phyloP scores from a whole-genome alignment of 2,888 invertebrate species.

The Platycheirus albimanus region DNA sequence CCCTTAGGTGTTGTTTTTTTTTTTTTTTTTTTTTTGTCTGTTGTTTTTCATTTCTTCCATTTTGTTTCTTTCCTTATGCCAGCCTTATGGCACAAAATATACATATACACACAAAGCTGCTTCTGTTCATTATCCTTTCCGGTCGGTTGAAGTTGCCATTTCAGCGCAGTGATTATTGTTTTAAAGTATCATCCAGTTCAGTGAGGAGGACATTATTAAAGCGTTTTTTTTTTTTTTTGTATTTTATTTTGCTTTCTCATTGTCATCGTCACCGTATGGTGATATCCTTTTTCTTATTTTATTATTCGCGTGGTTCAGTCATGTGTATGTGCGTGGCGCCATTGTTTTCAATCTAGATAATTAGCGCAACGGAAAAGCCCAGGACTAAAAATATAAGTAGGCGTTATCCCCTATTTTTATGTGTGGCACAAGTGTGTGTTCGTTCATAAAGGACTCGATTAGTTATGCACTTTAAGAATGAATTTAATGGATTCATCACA shows the following conservation, averaged over 20 bases:
- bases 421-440: background rate
- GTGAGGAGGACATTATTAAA: conserved; percentile 37
- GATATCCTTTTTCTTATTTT: conserved; percentile 23
- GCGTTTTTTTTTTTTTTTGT: conserved; percentile 14
- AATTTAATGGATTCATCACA: background rate
- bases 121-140: conserved; percentile 47
- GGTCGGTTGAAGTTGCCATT: conserved; percentile 43
- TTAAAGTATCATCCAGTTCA: conserved; percentile 45
- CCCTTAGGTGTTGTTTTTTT: conserved; percentile 3
- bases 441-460: background rate
- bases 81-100: background rate
- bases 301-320: background rate
- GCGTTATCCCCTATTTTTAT: background rate
- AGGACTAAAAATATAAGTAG: conserved; percentile 7
- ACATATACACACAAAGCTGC: too few species aligned
- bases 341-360: conserved; percentile 57
- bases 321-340: conserved; percentile 18
- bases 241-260: conserved; percentile 9
- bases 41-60: too few species aligned
- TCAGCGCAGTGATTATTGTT: conserved; percentile 52
- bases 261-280: conserved; percentile 13
- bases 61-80: conserved; percentile 13
- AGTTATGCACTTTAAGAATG: background rate
- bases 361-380: conserved; percentile 43
- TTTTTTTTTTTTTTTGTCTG: conserved; percentile 8